Base-by-base conservation (phyloP, 2,888 invertebrate genomes). In the Serrognathus titanus region DNA sequence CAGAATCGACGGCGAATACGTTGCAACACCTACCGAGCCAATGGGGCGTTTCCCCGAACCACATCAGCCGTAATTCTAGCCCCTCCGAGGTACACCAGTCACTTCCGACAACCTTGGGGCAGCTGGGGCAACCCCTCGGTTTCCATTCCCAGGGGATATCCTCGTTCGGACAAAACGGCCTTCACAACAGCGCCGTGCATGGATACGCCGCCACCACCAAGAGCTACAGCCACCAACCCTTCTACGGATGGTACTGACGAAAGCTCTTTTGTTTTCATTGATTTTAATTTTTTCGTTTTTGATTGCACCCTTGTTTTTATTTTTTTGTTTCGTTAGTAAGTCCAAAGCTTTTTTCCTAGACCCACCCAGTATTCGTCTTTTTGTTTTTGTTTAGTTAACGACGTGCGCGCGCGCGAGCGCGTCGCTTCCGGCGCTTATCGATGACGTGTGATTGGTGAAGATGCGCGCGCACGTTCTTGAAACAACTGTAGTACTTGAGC, bases 31-130 rank as follows among this genome's bases (percentile, higher is more conserved):
- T 80, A 56, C 40, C 59, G 50, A 80, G 79, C 59, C 80, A 80
- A 59, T 78, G 81, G 37, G 81, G 81, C 49, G 71, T 80, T 9
- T 80, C 81, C 78, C 80, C 81, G 63, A 81, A 81, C 59, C 81
- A 82, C 24, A 80, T 82, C 66, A 81, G 81, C 61, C 77, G 82
- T 35, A 82, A 82, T 68, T 81, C 82, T 61, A 82, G 81, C 57
- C 82, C 82, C 62, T 75, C 81, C 1, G 65, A 63, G 13, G 39
- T 49, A 0, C 57, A 59, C 45, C 65, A 65, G 57, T 53, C 60
- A 3, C 37, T 64, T 9, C 35, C 58, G 5, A 57, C 49, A 8
- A 50, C 49, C 3, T 45, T 66, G 31, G 57, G 58, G 1, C 63
- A 61, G 10, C 39, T 68, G 6, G 60, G 61, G 1, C 67, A 67